Evolutionary conservation across 2,888 invertebrate genomes (phyloP), one percentile per base, ranked within the genome.

Genomic region (Drosophila phalerata): DNA sequence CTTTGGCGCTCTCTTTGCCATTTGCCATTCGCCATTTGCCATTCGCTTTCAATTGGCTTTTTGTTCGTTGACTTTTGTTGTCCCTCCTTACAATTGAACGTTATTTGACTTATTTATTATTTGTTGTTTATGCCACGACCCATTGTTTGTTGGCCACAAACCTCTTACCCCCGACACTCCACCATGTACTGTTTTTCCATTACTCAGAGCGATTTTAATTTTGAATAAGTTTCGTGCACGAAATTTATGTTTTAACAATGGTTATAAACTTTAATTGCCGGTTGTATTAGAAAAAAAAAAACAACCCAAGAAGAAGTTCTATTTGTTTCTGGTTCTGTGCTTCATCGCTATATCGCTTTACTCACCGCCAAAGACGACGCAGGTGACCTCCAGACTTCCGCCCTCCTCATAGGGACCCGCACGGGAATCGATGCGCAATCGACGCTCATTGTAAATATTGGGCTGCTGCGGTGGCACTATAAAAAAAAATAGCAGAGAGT

Each of bases 331-430:
- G 19, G 34, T 19, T n/a, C 10, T 15, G 60, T 17, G n/a, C 15
- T 22, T 2, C 13, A 30, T 53, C 22, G n/a, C 15, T 22, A 3
- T n/a, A 30, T 53, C 15, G 42, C 5, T 28, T 5, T 62, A 92
- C 94, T 94, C 93, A 96, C 96, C 96, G 91, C 96, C 96, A 66
- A 94, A 94, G 71, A 96, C 96, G 81, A 95, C 94, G 90, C 96
- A 96, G 69, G 94, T 95, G 65, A 96, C 93, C 89, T 94, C 94
- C 93, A 96, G 94, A 80, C 95, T 94, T 51, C 95, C 94, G 40
- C 95, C 95, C 92, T 96, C 96, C 83, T 95, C 94, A 88, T 96
- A 96, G 25, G 96, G 96, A 51, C 96, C 96, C 40, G 96, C 95
- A 17, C 94, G 92, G 8, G 94, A 93, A 75, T 92, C 91, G 70